A percentile compares a stretch with the other conserved stretches of the same genome.
Conservation (phyloP, 2,797 vertebrate genomes). For the Enteromius paludinosus region DNA sequence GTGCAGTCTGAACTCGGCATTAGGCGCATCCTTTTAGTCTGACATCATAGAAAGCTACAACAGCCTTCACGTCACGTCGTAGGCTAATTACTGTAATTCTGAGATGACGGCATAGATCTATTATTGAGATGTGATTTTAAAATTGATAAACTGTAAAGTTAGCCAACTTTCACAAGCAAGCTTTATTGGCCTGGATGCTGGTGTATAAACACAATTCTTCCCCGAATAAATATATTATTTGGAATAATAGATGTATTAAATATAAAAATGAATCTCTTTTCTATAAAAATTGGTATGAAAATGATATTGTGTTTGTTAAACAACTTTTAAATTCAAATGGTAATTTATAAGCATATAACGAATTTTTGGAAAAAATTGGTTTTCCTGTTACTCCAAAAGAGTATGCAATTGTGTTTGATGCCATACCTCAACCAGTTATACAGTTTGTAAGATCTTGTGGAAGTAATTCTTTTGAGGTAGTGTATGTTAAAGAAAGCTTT, state of each 20-base stretch:
- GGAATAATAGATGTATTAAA: neutral
- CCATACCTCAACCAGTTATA: neutral
- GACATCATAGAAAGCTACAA: too few relatives aligned
- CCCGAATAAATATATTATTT: neutral
- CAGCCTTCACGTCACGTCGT: too few relatives aligned
- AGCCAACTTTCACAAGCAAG: neutral
- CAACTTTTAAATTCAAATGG: too few relatives aligned
- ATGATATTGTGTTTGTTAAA: too few relatives aligned
- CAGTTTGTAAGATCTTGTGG: neutral
- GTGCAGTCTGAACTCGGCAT: too few relatives aligned
- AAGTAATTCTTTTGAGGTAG: neutral
- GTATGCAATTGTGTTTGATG: neutral
- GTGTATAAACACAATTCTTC: neutral
- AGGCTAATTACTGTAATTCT: too few relatives aligned
- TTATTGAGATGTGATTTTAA: neutral
- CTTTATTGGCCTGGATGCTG: neutral
- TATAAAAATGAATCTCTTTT: too few relatives aligned
- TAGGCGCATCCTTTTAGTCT: too few relatives aligned
- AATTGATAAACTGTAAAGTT: neutral
- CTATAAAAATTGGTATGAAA: too few relatives aligned
- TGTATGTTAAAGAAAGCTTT: neutral
- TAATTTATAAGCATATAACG: too few relatives aligned
- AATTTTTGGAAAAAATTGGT: too few relatives aligned
- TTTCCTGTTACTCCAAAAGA: neutral
- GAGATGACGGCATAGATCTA: neutral